Conservation (phyloP, 2,888 invertebrate genomes). For the Isoperla grammatica region DNA sequence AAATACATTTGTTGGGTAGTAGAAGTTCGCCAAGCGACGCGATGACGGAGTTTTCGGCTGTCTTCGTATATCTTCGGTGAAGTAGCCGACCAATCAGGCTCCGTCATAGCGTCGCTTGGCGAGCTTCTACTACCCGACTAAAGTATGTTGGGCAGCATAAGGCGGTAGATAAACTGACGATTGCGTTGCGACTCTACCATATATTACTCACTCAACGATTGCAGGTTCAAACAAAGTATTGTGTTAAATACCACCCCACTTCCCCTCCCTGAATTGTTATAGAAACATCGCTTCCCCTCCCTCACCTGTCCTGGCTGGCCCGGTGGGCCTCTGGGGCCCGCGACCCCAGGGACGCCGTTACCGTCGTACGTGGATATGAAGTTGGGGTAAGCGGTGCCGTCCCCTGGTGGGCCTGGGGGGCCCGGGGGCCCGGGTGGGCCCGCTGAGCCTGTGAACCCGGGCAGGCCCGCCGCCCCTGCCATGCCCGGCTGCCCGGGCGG, state of each 20-base stretch:
- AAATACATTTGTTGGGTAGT: too few relatives aligned
- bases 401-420: slow-evolving; percentile 39
- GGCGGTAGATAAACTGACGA: too few relatives aligned
- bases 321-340: slow-evolving; percentile 51
- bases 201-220: too few relatives aligned
- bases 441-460: slow-evolving; percentile 41
- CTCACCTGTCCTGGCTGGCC: slow-evolving; percentile 51
- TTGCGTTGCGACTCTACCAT: too few relatives aligned
- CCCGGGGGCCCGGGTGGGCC: slow-evolving; percentile 47
- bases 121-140: too few relatives aligned
- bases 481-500: slow-evolving; percentile 39
- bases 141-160: too few relatives aligned
- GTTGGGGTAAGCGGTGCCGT: slow-evolving; percentile 30
- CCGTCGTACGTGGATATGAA: slow-evolving; percentile 23
- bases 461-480: slow-evolving; percentile 46
- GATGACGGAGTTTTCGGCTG: too few relatives aligned
- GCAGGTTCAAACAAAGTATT: background rate
- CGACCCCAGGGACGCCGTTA: slow-evolving; percentile 44
- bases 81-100: too few relatives aligned
- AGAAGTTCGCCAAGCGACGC: too few relatives aligned
- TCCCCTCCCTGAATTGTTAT: background rate
- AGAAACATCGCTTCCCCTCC: slow-evolving; percentile 18
- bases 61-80: too few relatives aligned
- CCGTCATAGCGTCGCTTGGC: too few relatives aligned
- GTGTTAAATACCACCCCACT: background rate